Evolutionary conservation across 2,888 invertebrate genomes (phyloP).

Genomic region (Zonitis immaculata): DNA sequence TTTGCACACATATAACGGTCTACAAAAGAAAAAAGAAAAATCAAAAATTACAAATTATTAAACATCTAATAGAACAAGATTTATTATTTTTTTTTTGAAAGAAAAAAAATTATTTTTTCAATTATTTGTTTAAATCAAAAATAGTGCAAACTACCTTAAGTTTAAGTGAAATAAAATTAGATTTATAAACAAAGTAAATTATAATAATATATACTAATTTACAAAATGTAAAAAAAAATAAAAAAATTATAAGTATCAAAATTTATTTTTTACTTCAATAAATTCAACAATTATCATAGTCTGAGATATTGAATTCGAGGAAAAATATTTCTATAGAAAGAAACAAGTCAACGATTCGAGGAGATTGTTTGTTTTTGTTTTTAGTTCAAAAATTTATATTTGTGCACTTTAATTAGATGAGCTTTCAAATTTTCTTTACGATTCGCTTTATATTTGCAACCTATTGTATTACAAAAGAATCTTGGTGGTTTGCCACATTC

Average conservation of each 20-base stretch:
- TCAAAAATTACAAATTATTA: background rate
- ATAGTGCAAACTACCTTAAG: background rate
- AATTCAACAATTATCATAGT: too few relatives aligned
- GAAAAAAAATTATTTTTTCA: too few relatives aligned
- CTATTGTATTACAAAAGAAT: constrained; percentile 21
- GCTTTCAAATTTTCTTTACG: constrained; percentile 17
- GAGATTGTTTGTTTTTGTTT: background rate
- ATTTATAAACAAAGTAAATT: background rate
- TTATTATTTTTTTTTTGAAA: too few relatives aligned
- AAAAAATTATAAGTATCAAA: background rate
- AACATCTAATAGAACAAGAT: too few relatives aligned
- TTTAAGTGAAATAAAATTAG: background rate
- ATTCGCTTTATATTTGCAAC: constrained; percentile 61
- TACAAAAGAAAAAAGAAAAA: background rate
- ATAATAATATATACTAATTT: background rate
- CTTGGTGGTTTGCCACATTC: constrained; percentile 48
- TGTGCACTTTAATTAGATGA: constrained; percentile 6
- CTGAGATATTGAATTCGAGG: too few relatives aligned
- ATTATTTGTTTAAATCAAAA: background rate
- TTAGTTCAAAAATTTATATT: background rate
- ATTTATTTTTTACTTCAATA: too few relatives aligned
- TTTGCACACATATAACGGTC: constrained; percentile 32
- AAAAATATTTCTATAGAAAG: too few relatives aligned
- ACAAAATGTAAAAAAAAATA: background rate
- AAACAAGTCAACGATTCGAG: background rate